Base-by-base conservation (phyloP, 2,797 vertebrate genomes). In the Cyprinodon diabolis region DNA sequence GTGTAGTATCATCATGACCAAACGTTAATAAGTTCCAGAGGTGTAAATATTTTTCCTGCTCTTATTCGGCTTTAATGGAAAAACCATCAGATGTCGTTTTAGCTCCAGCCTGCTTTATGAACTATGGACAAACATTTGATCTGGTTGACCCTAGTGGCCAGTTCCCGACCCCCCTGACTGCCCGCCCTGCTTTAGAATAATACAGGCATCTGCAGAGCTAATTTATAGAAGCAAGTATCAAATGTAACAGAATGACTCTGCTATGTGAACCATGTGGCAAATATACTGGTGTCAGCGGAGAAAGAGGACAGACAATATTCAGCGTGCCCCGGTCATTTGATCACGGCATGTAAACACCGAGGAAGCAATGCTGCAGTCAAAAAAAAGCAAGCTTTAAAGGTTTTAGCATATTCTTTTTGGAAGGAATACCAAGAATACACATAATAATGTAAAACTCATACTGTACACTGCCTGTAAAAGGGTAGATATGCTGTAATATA, bases 221-320 rank as follows among this genome's bases (percentile, higher is more conserved):
- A 94, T 95, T 93, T 95, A 92, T 93, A 86, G 79, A 77, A 63
- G 81, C 81, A 84, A 84, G 90, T 91, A 92, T 92, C 86, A 92
- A 94, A 94, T 94, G 90, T 94, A 93, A 91, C 92, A 85, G 90
- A 89, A 77, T 54, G 79, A 79, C 92, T 91, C 91, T 91, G 92
- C 90, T 94, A 95, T 94, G 91, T 81, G 72, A 80, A 79, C 79
- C 86, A 90, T 66, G 90, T 79, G 43, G 84, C 67, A 80, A 70
- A 80, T 83, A 80, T 67, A 57, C 84, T 79, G 87, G 74, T 86
- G 90, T 86, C 87, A 87, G 79, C 68, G 25, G 73, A 85, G 86
- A 81, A 81, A 86, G 76, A 80, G 78, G 76, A 81, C 71, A 81
- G 84, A 72, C 68, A 47, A 74, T 74, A 86, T 77, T 84, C 49